Evolutionary conservation across 2,113 vertebrate genomes (phyloP), one percentile per base, ranked within the genome.

Genomic region (Mola mola): DNA sequence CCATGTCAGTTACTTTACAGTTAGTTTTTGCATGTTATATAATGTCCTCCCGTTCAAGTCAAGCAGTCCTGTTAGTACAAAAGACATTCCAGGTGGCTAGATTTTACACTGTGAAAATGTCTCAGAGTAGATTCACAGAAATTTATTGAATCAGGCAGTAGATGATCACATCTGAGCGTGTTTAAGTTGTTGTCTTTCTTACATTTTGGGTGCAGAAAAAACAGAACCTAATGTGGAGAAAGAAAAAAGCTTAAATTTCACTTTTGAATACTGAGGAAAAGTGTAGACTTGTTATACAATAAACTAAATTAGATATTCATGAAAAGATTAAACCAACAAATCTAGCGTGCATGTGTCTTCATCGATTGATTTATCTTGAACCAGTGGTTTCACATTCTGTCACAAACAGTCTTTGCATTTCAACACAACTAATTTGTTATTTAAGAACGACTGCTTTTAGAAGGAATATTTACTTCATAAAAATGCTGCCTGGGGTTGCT

Each of bases 401-500:
- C 59, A 22, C 8, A 63, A 63, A 19, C 25, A 12, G 2, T 48
- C n/a, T n/a, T 17, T 6, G 2, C 22, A 43, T 41, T 62, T 61
- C 28, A 46, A 20, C 41, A 49, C n/a, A 33, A 49, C 15, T 62
- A 20, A 22, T 80, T 36, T 51, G 37, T 36, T 64, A 57, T 64
- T 47, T 68, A 31, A 76, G 48, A 46, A 58, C 42, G 36, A 24
- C 34, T 57, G 28, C 28, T 24, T 43, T 64, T 41, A 58, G 40
- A 63, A 50, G 20, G 12, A 41, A 73, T 29, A n/a, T 46, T 75
- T 68, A 25, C 55, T 62, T 59, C 48, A 59, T 61, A 40, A 64
- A 24, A 81, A 59, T 41, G 40, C 66, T 60, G 78, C 75, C 58
- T 63, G 42, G 31, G 64, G 69, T 66, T 73, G 57, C 61, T 78